phyloP scores from a whole-genome alignment of 2,888 invertebrate genomes.

The Pheosia tremula region DNA sequence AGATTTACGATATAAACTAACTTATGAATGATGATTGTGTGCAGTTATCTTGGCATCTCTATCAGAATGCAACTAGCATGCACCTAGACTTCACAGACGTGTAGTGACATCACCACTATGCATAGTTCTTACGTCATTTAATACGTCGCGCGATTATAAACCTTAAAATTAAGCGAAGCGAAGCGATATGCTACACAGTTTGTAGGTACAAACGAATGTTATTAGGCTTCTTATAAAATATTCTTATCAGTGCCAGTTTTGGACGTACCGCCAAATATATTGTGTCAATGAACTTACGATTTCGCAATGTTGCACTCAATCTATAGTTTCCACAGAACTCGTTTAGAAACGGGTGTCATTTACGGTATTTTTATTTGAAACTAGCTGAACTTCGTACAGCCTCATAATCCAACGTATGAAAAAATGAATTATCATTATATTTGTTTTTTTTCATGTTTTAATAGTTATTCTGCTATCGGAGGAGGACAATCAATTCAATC shows the following conservation, averaged over 20 bases:
- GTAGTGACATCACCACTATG: constrained; percentile 10
- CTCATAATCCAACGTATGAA: too few relatives aligned
- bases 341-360: neutral
- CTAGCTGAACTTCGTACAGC: too few relatives aligned
- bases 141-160: constrained; percentile 13
- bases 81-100: neutral
- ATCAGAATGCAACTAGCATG: constrained; percentile 28
- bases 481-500: too few relatives aligned
- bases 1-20: neutral
- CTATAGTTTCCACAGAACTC: neutral
- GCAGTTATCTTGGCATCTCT: neutral
- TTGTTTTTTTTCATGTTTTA: too few relatives aligned
- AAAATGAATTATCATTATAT: too few relatives aligned
- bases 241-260: constrained; percentile 18
- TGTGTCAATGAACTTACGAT: constrained; percentile 24
- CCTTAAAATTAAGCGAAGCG: constrained; percentile 11
- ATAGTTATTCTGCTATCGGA: too few relatives aligned
- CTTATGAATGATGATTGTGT: neutral
- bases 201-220: constrained; percentile 14
- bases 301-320: neutral
- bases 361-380: neutral
- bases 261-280: constrained; percentile 20
- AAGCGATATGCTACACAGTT: constrained; percentile 14
- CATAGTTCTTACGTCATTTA: constrained; percentile 29
- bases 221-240: constrained; percentile 14